Evolutionary conservation across 2,797 vertebrate species (phyloP).

Genomic region (Chaunax sp.): DNA sequence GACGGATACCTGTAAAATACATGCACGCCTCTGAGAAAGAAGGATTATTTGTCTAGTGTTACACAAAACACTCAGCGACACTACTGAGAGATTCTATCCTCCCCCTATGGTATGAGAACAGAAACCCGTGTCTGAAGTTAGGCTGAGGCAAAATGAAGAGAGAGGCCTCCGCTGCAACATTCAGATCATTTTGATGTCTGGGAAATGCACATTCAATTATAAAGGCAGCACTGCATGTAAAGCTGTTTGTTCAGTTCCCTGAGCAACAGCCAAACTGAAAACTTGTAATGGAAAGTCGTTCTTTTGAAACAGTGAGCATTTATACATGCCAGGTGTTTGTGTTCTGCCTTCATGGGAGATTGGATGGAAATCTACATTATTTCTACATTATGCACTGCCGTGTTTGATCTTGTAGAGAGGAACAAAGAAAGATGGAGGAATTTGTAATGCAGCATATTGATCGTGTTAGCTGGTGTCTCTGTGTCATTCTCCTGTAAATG

Average conservation of each 20-base stretch:
- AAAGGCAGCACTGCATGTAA: conserved; percentile 77
- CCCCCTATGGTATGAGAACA: conserved; percentile 51
- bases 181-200: conserved; percentile 78
- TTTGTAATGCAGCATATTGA: conserved; percentile 75
- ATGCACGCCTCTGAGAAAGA: conserved; percentile 81
- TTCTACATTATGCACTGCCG: conserved; percentile 69
- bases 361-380: conserved; percentile 75
- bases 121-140: conserved; percentile 68
- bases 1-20: conserved; percentile 87
- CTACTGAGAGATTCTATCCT: conserved; percentile 69
- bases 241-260: conserved; percentile 76
- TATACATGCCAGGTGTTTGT: conserved; percentile 76
- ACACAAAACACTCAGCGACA: conserved; percentile 84
- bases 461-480: conserved; percentile 56
- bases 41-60: conserved; percentile 81
- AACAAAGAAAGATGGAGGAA: conserved; percentile 72
- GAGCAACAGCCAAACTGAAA: conserved; percentile 75
- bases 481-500: conserved; percentile 68
- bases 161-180: conserved; percentile 55
- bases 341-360: conserved; percentile 58
- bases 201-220: conserved; percentile 84
- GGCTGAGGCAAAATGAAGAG: conserved; percentile 74
- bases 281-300: conserved; percentile 84
- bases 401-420: conserved; percentile 52
- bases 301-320: conserved; percentile 82